These are phyloP conservation scores for Nematolebias whitei DNA, from an alignment of 2,113 vertebrate species.

Conservation along the genomic window DNA sequence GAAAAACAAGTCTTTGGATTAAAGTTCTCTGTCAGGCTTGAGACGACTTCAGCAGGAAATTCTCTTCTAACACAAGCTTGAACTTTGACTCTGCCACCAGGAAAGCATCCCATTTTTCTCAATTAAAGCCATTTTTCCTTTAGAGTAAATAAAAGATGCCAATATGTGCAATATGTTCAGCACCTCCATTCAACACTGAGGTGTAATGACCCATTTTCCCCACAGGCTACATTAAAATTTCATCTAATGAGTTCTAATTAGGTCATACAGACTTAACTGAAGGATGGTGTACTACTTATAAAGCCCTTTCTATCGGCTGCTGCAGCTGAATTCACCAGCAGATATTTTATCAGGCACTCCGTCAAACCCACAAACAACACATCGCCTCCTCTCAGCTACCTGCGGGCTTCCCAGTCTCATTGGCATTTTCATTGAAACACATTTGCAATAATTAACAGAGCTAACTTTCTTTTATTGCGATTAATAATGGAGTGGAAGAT, in stretches of 20 bases:
- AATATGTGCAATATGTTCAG: constrained; percentile 20
- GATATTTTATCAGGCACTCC: constrained; percentile 37
- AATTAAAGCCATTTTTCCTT: constrained; percentile 16
- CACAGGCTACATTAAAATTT: constrained; percentile 62
- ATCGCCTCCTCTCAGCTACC: constrained; percentile 43
- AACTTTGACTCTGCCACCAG: constrained; percentile 15
- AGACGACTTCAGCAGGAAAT: constrained; percentile 36
- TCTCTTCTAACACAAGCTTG: constrained; percentile 13
- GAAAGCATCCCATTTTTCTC: not conserved
- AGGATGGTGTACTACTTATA: constrained; percentile 24
- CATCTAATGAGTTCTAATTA: constrained; percentile 60
- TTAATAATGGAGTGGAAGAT: constrained; percentile 66
- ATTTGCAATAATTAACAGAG: constrained; percentile 73
- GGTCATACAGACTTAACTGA: constrained; percentile 41
- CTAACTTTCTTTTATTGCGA: constrained; percentile 68
- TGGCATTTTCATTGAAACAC: constrained; percentile 65
- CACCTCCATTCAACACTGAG: constrained; percentile 36
- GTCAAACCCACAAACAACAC: constrained; percentile 30
- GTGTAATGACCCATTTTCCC: constrained; percentile 56
- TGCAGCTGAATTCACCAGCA: constrained; percentile 15
- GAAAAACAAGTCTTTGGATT: not conserved
- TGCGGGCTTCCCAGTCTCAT: constrained; percentile 42
- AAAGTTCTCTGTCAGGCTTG: constrained; percentile 18
- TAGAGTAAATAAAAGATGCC: constrained; percentile 24
- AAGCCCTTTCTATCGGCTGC: constrained; percentile 29